These are phyloP conservation scores for Gambelia wislizenii DNA, from an alignment of 2,797 vertebrate genomes.

Conservation along the genomic window DNA sequence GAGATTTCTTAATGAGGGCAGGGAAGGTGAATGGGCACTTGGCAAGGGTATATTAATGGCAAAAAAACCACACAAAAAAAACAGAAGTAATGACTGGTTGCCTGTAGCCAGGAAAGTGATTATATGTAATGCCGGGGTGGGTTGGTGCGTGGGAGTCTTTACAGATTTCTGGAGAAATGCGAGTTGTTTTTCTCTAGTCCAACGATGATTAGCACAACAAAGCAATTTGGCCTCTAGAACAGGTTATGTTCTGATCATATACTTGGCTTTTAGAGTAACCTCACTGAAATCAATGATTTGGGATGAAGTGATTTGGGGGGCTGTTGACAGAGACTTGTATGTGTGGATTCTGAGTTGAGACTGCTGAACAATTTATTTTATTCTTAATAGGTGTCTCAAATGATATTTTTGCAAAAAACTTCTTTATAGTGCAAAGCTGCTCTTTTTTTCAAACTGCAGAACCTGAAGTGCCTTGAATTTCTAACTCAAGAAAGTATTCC, in stretches of 20 bases:
- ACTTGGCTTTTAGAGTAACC: background rate
- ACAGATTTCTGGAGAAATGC: background rate
- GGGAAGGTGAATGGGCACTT: background rate
- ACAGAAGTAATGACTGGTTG: background rate
- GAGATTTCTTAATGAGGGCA: background rate
- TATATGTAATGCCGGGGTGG: background rate
- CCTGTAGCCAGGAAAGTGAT: background rate
- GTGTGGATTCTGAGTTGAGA: background rate
- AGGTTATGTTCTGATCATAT: conserved; percentile 13
- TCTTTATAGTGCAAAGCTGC: background rate
- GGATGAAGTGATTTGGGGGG: background rate
- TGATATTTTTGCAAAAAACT: background rate
- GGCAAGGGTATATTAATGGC: background rate
- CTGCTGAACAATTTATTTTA: background rate
- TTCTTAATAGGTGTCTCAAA: background rate
- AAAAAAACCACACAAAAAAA: background rate
- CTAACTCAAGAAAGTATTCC: background rate
- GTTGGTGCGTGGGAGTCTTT: too few relatives aligned
- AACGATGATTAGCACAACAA: background rate
- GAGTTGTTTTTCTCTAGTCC: background rate
- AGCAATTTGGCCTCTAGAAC: background rate
- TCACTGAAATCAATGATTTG: conserved; percentile 1
- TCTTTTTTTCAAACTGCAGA: background rate
- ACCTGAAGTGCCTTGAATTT: background rate
- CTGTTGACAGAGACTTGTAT: background rate